These are phyloP conservation scores for Venusia cambrica DNA, from an alignment of 2,888 invertebrate genomes.

Conservation along the genomic window DNA sequence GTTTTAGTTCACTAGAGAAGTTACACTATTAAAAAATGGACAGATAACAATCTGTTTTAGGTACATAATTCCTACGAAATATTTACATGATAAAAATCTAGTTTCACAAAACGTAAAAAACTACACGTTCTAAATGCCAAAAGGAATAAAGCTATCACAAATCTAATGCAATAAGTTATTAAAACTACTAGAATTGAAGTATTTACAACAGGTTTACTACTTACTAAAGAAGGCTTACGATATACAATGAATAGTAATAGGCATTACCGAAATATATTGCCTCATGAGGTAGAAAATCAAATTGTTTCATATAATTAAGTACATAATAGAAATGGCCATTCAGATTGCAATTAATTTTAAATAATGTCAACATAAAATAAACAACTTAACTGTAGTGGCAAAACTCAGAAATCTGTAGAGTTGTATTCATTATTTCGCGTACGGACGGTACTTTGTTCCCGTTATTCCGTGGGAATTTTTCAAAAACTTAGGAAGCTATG, in stretches of 20 bases:
- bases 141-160: slow-evolving; percentile 67
- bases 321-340: slow-evolving; percentile 30
- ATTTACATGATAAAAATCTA: slow-evolving; percentile 25
- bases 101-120: slow-evolving; percentile 26
- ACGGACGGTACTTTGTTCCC: too few relatives aligned
- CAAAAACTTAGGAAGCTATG: too few relatives aligned
- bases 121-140: slow-evolving; percentile 32
- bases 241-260: slow-evolving; percentile 32
- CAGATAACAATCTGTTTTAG: slow-evolving; percentile 5
- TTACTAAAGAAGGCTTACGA: slow-evolving; percentile 26
- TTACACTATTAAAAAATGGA: slow-evolving; percentile 1
- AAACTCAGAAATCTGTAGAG: too few relatives aligned
- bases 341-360: too few relatives aligned
- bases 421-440: too few relatives aligned
- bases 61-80: slow-evolving; percentile 11
- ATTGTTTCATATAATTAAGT: slow-evolving; percentile 47
- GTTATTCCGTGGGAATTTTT: too few relatives aligned
- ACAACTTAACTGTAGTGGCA: too few relatives aligned
- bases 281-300: slow-evolving; percentile 76
- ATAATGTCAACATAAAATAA: too few relatives aligned
- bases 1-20: too few relatives aligned
- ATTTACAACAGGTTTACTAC: slow-evolving; percentile 43
- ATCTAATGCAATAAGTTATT: slow-evolving; percentile 73
- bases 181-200: slow-evolving; percentile 39
- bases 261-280: slow-evolving; percentile 45